Base-by-base conservation (phyloP, 2,797 vertebrate genomes). In the Gymnothorax reevesii region DNA sequence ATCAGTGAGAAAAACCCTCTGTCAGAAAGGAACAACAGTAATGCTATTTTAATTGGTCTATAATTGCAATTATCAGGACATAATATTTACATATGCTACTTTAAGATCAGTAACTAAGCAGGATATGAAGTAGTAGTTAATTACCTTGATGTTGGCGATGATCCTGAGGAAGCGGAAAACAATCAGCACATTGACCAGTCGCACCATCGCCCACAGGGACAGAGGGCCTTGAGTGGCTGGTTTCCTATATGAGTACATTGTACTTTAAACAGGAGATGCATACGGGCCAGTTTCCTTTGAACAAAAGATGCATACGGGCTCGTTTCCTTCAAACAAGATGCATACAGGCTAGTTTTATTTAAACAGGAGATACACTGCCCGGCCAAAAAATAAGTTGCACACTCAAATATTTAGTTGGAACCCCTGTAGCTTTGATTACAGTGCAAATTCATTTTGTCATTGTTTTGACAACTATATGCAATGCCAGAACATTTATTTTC, bases 151-250 rank as follows among this genome's bases (percentile, higher is more conserved):
- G 62, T 97, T 96, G 0, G 97, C 97, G 89, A 99, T 97, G 90
- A 99, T 96, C 66, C 98, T 90, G 87, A 99, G 94, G 92, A 99
- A 98, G 52, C 98, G 95, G 92, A 99, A 97, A n/a, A 99, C 97
- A 4, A 99, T 97, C 17, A 99, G 91, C 96, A 98, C 95, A 93
- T 99, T 99, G 90, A 96, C 95, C 90, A 99, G 88, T 0, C 97
- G 96, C 13, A 97, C 91, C 97, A 98, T 96, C 90, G 99, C 98
- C 98, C 98, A 98, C 82, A 99, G 92, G 15, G 97, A 97, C 17
- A 98, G 79, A 54, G 94, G 83, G 1, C 93, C 92, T 80, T 87
- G 86, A 49, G 93, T 55, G 33, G 94, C 90, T 0, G 95, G 95
- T 25, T 93, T 94, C 97, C 98, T 99, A 88, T 33, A 84, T 82